phyloP scores from a whole-genome alignment of 2,888 invertebrate species.

The Terebella lapidaria region DNA sequence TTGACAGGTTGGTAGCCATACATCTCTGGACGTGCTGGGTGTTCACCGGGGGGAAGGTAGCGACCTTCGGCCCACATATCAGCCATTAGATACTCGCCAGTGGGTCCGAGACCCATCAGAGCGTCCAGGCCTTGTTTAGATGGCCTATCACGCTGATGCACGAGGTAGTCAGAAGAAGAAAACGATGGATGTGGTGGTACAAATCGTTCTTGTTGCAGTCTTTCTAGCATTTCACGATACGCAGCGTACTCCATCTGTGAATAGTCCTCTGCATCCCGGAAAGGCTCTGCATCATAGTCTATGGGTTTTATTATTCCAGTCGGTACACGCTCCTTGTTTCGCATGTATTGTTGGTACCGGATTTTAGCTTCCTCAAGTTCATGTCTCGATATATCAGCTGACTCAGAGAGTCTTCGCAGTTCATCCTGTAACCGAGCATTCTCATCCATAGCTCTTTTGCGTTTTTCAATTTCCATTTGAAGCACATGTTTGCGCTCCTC shows the following conservation, averaged over 20 bases:
- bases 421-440: constrained; percentile 59
- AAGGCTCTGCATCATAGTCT: constrained; percentile 37
- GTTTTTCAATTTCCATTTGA: constrained; percentile 61
- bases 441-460: constrained; percentile 62
- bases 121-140: background rate
- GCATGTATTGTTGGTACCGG: constrained; percentile 21
- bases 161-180: background rate
- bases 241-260: constrained; percentile 21
- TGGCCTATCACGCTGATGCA: background rate
- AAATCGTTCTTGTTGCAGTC: background rate
- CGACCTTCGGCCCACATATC: background rate
- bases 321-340: constrained; percentile 9
- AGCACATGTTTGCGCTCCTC: constrained; percentile 61
- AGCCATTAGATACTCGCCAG: background rate
- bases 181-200: background rate
- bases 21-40: background rate
- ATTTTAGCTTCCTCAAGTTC: constrained; percentile 17
- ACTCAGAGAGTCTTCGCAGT: constrained; percentile 48
- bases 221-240: constrained; percentile 17
- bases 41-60: background rate
- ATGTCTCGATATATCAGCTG: constrained; percentile 18
- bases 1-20: constrained; percentile 3
- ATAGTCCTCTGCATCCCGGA: constrained; percentile 18
- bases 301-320: constrained; percentile 49
- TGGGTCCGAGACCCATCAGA: background rate